Evolutionary conservation across 2,797 vertebrate species (phyloP).

Genomic region (Schizopygopsis malacanthus): DNA sequence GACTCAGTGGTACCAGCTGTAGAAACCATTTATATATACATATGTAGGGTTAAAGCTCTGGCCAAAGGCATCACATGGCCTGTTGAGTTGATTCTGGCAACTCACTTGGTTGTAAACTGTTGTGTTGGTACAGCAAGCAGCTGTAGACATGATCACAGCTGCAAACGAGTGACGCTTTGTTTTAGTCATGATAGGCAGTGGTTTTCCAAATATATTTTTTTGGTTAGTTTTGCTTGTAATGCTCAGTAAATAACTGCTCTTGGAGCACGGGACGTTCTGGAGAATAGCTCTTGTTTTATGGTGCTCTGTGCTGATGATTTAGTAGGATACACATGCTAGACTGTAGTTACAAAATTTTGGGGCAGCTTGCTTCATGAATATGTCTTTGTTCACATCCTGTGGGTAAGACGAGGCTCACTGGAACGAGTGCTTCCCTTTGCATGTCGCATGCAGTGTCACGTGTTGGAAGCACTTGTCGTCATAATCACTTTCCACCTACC

Average conservation of each 20-base stretch:
- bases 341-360: slow-evolving; percentile 43
- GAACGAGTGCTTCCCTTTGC: slow-evolving; percentile 29
- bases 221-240: not conserved
- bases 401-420: slow-evolving; percentile 45
- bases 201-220: slow-evolving; percentile 1
- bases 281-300: slow-evolving; percentile 39
- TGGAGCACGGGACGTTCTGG: slow-evolving; percentile 40
- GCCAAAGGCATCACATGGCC: too few species aligned
- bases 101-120: not conserved
- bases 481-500: not conserved
- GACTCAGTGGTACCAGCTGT: slow-evolving; percentile 42
- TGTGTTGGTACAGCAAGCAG: slow-evolving; percentile 10
- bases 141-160: slow-evolving; percentile 10
- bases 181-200: slow-evolving; percentile 11
- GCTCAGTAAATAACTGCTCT: slow-evolving; percentile 30
- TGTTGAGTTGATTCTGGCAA: slow-evolving; percentile 27
- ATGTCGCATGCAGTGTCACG: slow-evolving; percentile 52
- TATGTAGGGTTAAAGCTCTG: not conserved
- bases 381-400: slow-evolving; percentile 49
- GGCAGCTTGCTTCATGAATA: slow-evolving; percentile 52
- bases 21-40: slow-evolving; percentile 23
- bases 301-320: slow-evolving; percentile 22
- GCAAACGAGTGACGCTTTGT: not conserved
- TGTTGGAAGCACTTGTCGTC: slow-evolving; percentile 40
- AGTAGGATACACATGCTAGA: slow-evolving; percentile 23